These are phyloP conservation scores for Brachynemurus nebulosus DNA, from an alignment of 2,888 invertebrate genomes.

Conservation along the genomic window DNA sequence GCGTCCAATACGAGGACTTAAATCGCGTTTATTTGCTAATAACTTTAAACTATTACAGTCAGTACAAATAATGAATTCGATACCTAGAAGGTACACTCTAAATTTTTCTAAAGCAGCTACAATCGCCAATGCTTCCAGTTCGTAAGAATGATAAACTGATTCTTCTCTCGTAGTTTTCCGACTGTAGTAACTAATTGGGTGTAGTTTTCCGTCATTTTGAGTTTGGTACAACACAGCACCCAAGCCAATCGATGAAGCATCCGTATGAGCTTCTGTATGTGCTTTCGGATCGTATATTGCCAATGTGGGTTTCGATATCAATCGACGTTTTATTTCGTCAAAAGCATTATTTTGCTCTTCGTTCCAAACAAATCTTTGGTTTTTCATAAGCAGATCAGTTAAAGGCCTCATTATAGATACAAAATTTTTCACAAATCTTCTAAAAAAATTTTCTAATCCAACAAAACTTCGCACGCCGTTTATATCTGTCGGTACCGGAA, in stretches of 20 bases:
- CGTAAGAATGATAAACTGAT: not conserved
- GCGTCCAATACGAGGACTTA: conserved; percentile 8
- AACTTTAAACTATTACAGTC: conserved; percentile 14
- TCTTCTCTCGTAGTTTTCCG: conserved; percentile 11
- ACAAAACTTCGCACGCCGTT: not conserved
- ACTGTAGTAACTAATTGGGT: conserved; percentile 11
- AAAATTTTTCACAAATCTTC: conserved; percentile 18
- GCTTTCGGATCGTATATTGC: not conserved
- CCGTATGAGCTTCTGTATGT: not conserved
- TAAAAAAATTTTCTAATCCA: not conserved
- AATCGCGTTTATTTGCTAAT: conserved; percentile 6
- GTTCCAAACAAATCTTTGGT: not conserved
- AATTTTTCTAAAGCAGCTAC: not conserved
- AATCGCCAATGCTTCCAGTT: not conserved
- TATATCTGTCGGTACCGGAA: not conserved
- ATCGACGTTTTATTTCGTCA: not conserved
- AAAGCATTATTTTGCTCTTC: not conserved
- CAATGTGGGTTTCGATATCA: not conserved
- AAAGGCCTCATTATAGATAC: not conserved
- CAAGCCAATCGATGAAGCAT: not conserved
- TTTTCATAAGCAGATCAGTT: not conserved
- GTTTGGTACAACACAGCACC: conserved; percentile 2
- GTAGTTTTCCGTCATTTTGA: conserved; percentile 8
- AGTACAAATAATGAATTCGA: conserved; percentile 13
- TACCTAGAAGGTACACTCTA: conserved; percentile 15